Percentiles rank a stretch among this genome's conserved stretches.
Conservation (phyloP, 2,797 vertebrate genomes). For the Cynopterus sphinx region DNA sequence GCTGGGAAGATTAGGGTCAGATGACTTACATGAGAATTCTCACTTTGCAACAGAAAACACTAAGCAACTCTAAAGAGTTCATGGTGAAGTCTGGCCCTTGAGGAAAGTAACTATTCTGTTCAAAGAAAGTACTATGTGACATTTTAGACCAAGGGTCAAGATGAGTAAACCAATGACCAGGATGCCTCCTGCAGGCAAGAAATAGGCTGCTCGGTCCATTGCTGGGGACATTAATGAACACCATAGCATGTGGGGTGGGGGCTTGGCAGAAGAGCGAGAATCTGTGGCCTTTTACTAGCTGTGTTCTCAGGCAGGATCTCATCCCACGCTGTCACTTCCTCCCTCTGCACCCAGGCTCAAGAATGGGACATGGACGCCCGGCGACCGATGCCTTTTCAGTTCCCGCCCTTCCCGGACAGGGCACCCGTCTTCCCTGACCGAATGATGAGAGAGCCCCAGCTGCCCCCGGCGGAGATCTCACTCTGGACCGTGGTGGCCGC, state of each 20-base stretch:
- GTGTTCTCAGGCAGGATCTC: not conserved
- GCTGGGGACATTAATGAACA: not conserved
- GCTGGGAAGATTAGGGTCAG: constrained; percentile 34
- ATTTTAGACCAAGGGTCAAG: not conserved
- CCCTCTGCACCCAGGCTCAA: constrained; percentile 65
- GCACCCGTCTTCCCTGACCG: constrained; percentile 77
- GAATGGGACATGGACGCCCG: constrained; percentile 79
- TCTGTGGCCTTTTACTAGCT: not conserved
- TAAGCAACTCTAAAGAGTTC: not conserved
- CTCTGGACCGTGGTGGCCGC: constrained; percentile 83
- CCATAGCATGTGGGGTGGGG: not conserved
- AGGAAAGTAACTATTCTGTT: not conserved
- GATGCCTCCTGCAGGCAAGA: not conserved
- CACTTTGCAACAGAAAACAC: not conserved
- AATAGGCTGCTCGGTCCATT: not conserved
- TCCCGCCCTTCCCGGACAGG: constrained; percentile 74
- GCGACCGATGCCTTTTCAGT: constrained; percentile 82
- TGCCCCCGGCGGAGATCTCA: constrained; percentile 78
- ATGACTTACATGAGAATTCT: not conserved
- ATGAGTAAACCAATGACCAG: not conserved
- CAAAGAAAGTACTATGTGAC: not conserved
- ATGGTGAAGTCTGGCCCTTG: not conserved
- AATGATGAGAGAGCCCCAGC: constrained; percentile 79
- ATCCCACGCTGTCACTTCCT: not conserved
- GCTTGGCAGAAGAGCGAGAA: not conserved